Evolutionary conservation across 92 coral and sea anemone species (phyloP).

Genomic region (Ricordea florida): DNA sequence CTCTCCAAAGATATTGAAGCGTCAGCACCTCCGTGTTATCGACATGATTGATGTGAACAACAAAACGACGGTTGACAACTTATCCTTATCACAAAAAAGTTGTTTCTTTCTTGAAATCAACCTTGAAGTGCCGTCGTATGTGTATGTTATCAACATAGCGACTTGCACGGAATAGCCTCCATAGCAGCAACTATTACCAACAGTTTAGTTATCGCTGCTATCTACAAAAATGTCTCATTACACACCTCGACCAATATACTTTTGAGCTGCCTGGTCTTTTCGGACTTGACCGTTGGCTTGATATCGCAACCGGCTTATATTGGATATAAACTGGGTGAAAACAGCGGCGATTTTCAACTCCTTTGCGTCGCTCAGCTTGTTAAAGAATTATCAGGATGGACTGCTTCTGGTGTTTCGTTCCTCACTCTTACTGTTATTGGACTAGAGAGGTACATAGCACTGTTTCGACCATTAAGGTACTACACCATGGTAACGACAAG

Average conservation of each 20-base stretch:
- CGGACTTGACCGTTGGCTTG: neutral
- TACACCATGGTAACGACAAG: neutral
- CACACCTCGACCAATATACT: neutral
- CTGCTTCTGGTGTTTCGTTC: neutral
- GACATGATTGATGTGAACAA: no score
- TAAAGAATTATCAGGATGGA: neutral
- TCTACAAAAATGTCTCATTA: neutral
- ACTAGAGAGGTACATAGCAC: neutral
- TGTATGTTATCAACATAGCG: neutral
- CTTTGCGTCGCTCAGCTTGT: neutral
- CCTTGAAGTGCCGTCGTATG: neutral
- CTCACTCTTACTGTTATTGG: neutral
- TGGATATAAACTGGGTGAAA: neutral
- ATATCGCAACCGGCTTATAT: neutral
- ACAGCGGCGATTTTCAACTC: neutral
- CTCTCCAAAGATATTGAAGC: no score
- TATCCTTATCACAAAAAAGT: no score
- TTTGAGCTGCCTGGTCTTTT: neutral
- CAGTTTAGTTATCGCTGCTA: neutral
- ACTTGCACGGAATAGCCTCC: neutral
- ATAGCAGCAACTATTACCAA: neutral
- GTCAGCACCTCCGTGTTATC: no score
- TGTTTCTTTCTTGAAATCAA: neutral
- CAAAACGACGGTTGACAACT: no score
- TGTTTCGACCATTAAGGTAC: neutral